A percentile compares a stretch with the other conserved stretches of the same genome.
Conservation (phyloP, 2,888 invertebrate species). For the Andrena bicolor region DNA sequence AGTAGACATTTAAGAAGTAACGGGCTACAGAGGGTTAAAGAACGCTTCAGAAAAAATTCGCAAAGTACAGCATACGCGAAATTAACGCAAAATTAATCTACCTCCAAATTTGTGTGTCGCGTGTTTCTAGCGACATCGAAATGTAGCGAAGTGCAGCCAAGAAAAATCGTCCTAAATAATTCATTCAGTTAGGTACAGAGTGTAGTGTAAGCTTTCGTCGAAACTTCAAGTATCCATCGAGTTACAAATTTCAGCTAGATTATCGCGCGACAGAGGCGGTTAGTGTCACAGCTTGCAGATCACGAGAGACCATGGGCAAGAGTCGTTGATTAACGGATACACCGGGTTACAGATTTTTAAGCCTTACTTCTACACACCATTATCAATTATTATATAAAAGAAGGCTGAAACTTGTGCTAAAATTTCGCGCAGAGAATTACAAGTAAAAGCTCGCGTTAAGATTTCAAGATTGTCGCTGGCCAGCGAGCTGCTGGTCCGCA, state of each 20-base stretch:
- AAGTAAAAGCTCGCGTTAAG: constrained; percentile 10
- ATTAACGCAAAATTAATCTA: background rate
- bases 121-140: constrained; percentile 10
- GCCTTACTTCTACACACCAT: background rate
- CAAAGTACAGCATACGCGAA: constrained; percentile 10
- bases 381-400: constrained; percentile 8
- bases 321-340: background rate
- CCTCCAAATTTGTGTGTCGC: background rate
- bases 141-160: background rate
- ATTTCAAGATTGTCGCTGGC: background rate
- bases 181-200: background rate
- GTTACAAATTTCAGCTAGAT: constrained; percentile 3
- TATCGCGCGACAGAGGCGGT: background rate
- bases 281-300: constrained; percentile 1
- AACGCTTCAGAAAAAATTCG: constrained; percentile 1
- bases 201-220: background rate
- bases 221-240: background rate
- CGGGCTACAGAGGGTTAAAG: constrained; percentile 3
- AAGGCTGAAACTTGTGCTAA: constrained; percentile 13
- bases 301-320: background rate
- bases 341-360: too few relatives aligned
- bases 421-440: constrained; percentile 12
- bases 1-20: background rate
- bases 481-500: constrained; percentile 3
- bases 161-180: constrained; percentile 1